Conservation (phyloP, 2,113 vertebrate genomes). For the Vulpes lagopus region DNA sequence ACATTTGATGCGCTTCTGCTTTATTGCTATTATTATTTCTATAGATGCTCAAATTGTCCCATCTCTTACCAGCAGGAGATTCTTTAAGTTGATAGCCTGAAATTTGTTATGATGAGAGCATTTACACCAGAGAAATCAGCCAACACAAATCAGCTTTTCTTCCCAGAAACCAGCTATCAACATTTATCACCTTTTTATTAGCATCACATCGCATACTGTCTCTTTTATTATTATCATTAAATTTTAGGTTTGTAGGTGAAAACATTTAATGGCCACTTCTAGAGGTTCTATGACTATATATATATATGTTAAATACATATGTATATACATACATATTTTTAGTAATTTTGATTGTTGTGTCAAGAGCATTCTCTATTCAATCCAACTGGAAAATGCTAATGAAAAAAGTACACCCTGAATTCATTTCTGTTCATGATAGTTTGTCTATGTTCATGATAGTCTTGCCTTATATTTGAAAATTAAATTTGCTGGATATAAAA, state of each 20-base stretch:
- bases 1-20: not conserved
- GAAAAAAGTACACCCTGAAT: not conserved
- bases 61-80: not conserved
- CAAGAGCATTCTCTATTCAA: not conserved
- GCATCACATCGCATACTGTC: not conserved
- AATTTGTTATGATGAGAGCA: not conserved
- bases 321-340: not conserved
- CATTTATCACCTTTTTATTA: not conserved
- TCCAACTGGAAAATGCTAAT: not conserved
- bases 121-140: not conserved
- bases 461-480: not conserved
- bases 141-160: not conserved
- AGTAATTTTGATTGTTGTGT: not conserved
- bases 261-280: not conserved
- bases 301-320: not conserved
- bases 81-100: not conserved
- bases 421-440: not conserved
- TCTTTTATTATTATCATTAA: not conserved
- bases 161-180: not conserved
- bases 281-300: not conserved
- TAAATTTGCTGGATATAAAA: not conserved
- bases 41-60: not conserved
- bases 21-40: not conserved
- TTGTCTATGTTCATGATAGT: not conserved
- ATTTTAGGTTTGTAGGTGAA: not conserved